Base-by-base conservation (phyloP, 2,888 invertebrate genomes). In the Drosophila formosana region DNA sequence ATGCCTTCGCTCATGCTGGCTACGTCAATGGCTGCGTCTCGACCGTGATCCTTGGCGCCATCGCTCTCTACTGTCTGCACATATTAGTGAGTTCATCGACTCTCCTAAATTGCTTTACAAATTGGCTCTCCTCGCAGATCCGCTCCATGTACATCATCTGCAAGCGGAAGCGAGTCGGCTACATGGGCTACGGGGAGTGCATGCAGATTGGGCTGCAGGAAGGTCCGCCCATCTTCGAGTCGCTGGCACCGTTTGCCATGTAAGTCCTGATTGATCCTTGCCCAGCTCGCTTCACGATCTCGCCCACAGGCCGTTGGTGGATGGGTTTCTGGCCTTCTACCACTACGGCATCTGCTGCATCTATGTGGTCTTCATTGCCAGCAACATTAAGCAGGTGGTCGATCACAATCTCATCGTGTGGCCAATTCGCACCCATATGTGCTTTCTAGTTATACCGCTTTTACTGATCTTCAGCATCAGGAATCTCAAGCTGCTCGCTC, bases 281-380 rank as follows among this genome's bases (percentile, higher is more conserved):
- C 0, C 25, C 9, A 13, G 9, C 0, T 6, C 2, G 25, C 0
- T 28, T 30, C 7, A 11, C 6, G 3, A 39, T 13, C 3, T 1
- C 7, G 9, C 26, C 11, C 7, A 0, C 11, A 96, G 96, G 60
- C 95, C 95, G 68, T 94, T 95, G 89, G 95, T 97, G 70, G 97
- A 97, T 91, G 94, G 95, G 88, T 97, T 97, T 91, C 93, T 97
- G 68, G 96, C 98, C 58, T 94, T 98, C 63, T 99, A 99, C 91
- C 95, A 99, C 92, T 94, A 98, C 86, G 99, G 99, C 32, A 99
- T 99, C 92, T 99, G 99, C 93, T 98, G 98, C 91, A 98, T 99
- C 0, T 99, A 99, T 93, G 96, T 98, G 61, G 96, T 98, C 7
- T 99, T 99, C 92, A 97, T 99, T 11, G 95, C 98, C 1, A 95